Base-by-base conservation (phyloP, 2,888 invertebrate genomes). In the Anthoptus insignis region DNA sequence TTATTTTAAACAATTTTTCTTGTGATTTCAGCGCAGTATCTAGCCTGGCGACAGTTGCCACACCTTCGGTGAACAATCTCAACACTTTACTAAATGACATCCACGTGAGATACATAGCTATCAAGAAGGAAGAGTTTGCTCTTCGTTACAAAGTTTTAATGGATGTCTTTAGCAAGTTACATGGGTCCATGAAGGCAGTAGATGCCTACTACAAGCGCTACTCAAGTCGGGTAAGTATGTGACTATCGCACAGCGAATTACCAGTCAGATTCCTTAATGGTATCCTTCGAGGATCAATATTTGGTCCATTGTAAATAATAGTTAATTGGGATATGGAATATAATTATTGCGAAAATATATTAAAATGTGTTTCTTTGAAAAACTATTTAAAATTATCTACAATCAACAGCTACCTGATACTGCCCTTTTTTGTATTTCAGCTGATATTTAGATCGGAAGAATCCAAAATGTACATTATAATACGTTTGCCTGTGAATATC, bases 391-490 rank as follows among this genome's bases (percentile, higher is more conserved):
- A n/a, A n/a, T n/a, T n/a, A n/a, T n/a, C n/a, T n/a, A n/a, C n/a
- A n/a, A n/a, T n/a, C n/a, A n/a, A n/a, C n/a, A n/a, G n/a, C n/a
- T n/a, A n/a, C n/a, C n/a, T n/a, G n/a, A n/a, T n/a, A 27, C 34
- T 37, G 14, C 8, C 37, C n/a, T 37, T 37, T 37, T 6, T 7
- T 42, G 16, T 42, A 19, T 42, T 42, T 42, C 8, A 42, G 42
- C 19, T 42, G 19, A 19, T 42, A 19, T 19, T 19, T 9, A 42
- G 42, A 42, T 93, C 95, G 16, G 93, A 94, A 67, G 95, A 95
- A 73, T 95, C 93, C 71, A 95, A 95, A 74, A 87, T 95, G 77
- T 94, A 95, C 81, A 83, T 95, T 4, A 86, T 94, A 3, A 88
- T 95, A 50, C 83, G 88, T 0, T 76, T 95, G 14, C 94, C 95